Evolutionary conservation across 1,140 invertebrate genomes (phyloP), one percentile per base, ranked within the genome.

Genomic region (Pogonomyrmex barbatus): DNA sequence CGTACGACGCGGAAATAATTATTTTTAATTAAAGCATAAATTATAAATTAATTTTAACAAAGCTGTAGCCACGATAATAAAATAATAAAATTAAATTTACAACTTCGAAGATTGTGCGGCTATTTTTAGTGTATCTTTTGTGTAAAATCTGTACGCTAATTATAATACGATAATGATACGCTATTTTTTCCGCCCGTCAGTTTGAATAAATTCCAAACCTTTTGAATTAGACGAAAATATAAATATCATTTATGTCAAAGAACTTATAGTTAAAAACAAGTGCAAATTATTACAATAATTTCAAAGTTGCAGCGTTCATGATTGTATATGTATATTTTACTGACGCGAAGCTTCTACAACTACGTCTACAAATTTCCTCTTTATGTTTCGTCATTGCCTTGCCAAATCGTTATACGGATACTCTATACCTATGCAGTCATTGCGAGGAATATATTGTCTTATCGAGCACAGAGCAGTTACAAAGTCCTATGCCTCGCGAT

Each of bases 401-500:
- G 24, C 12, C n/a, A 12, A 50, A 75, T 75, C n/a, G 67, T 73
- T 83, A 62, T 50, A 83, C 68, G 56, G 71, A 83, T 62, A 83
- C 71, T 33, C 30, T 75, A 83, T 75, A 75, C 42, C 54, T 36
- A 60, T 39, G 42, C 50, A 70, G 30, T 73, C 68, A 12, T 83
- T 75, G 68, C 33, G 30, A 75, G n/a, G n/a, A 75, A 75, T 30
- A 75, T 62, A 75, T 83, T 83, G 68, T 83, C 67, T 83, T 83
- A 83, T 83, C 68, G 68, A 83, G 10, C 54, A 73, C 54, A 73
- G 68, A 83, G n/a, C 54, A 60, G 30, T 73, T 83, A 75, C 79
- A 82, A 82, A 83, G 68, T 83, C 56, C 68, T 62, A 45, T 60
- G 42, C 39, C n/a, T 73, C 42, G 4, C 9, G 24, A 6, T 62